Base-by-base conservation (phyloP, 2,797 vertebrate species). In the Falco concolor region DNA sequence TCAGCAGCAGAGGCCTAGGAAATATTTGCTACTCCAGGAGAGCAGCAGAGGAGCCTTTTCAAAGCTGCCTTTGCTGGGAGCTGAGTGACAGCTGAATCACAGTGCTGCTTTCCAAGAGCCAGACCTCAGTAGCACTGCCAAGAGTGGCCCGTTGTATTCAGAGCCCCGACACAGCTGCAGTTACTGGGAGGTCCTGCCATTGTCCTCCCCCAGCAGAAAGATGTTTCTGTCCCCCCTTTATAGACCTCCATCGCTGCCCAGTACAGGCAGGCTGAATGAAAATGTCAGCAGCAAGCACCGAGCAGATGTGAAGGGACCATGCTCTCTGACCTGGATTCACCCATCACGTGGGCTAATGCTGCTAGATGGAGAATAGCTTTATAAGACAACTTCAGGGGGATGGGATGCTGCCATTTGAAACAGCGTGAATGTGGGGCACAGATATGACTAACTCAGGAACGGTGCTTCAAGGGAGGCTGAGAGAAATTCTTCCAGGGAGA, bases 71-170 rank as follows among this genome's bases (percentile, higher is more conserved):
- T 98, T 97, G 98, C 97, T 97, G 93, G 96, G 96, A 97, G 97
- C 96, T 99, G 99, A 99, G 98, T 99, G 99, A 99, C 99, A 99
- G 99, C 97, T 99, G 98, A 99, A 99, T 99, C 97, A 97, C 97
- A 93, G 88, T 57, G 91, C 98, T 97, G 96, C 98, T 98, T 98
- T 98, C 97, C 98, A 98, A 99, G 98, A 98, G 98, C 97, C 98
- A 98, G 97, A 98, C 94, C 97, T 96, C 97, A 95, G 97, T 96
- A 95, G 96, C 97, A 85, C 96, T 96, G 97, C 97, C 96, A 97
- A 96, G 97, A 93, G 91, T 97, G 97, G 94, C 92, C 97, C 64
- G 98, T 97, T 98, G 98, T 96, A 97, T 98, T 97, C 98, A 98
- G 98, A 97, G 97, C 96, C 96, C 96, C 94, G 96, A 97, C 98